These are phyloP conservation scores for Prionailurus viverrinus DNA, from an alignment of 2,113 vertebrate species.

Conservation along the genomic window DNA sequence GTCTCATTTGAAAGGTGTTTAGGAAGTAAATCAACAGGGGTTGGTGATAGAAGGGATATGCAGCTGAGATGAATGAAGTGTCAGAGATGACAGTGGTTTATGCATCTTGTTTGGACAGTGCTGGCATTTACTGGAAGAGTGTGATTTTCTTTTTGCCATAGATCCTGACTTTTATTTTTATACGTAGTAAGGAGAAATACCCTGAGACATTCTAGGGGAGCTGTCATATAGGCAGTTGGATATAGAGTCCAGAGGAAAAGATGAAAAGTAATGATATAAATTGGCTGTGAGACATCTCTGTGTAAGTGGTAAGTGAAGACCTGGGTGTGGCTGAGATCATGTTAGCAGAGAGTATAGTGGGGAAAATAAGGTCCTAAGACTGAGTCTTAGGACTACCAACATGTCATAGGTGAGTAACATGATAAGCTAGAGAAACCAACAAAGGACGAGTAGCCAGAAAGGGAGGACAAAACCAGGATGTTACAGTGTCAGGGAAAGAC, in stretches of 20 bases:
- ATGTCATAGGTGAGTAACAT: not conserved
- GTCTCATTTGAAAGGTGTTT: not conserved
- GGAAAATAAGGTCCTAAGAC: not conserved
- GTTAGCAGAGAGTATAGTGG: not conserved
- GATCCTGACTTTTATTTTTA: conserved; percentile 20
- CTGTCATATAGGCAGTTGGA: not conserved
- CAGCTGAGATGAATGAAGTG: not conserved
- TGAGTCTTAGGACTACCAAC: not conserved
- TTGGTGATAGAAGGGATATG: not conserved
- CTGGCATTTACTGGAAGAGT: not conserved
- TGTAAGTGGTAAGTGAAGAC: not conserved
- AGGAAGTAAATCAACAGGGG: not conserved
- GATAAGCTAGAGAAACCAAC: not conserved
- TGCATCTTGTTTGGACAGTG: not conserved
- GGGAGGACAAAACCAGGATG: not conserved
- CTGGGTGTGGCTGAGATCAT: not conserved
- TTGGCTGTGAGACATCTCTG: not conserved
- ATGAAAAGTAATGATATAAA: not conserved
- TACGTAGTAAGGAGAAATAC: not conserved
- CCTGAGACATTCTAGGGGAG: not conserved
- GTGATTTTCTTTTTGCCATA: not conserved
- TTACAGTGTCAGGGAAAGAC: not conserved
- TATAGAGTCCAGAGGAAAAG: not conserved
- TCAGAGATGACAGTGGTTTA: not conserved
- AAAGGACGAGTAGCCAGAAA: not conserved